Conservation (phyloP, 2,888 invertebrate genomes). For the Zhengitettix transpicula region DNA sequence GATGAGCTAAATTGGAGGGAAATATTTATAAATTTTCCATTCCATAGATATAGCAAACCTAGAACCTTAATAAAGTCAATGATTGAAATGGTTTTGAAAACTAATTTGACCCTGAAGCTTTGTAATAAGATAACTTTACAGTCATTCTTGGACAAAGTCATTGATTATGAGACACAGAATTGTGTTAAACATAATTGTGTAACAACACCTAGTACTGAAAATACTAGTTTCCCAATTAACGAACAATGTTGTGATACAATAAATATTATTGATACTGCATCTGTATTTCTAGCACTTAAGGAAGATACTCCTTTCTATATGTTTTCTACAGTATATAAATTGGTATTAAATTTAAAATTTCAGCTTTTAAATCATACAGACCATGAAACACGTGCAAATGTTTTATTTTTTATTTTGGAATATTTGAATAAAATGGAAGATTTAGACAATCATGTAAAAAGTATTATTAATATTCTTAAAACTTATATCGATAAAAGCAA, state of each 20-base stretch:
- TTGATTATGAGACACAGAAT: neutral
- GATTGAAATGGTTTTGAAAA: neutral
- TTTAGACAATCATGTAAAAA: neutral
- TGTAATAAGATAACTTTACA: conserved; percentile 1
- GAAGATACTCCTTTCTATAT: neutral
- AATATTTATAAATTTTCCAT: neutral
- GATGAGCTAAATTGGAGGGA: neutral
- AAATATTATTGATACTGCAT: neutral
- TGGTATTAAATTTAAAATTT: neutral
- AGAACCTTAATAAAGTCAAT: neutral
- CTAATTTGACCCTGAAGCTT: neutral
- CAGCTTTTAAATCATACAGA: neutral
- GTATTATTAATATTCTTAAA: neutral
- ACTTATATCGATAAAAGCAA: no score
- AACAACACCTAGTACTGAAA: neutral
- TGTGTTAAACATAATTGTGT: neutral
- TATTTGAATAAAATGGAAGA: neutral
- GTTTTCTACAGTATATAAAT: neutral
- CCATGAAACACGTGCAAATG: no score
- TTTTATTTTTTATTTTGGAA: no score
- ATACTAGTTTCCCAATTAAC: no score
- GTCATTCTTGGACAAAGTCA: conserved; percentile 1
- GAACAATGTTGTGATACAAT: neutral
- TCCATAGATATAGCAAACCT: neutral
- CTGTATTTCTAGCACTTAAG: neutral